Percentiles rank a stretch among this genome's conserved stretches.
Conservation (phyloP, 2,113 vertebrate species). For the Heliornis fulica region DNA sequence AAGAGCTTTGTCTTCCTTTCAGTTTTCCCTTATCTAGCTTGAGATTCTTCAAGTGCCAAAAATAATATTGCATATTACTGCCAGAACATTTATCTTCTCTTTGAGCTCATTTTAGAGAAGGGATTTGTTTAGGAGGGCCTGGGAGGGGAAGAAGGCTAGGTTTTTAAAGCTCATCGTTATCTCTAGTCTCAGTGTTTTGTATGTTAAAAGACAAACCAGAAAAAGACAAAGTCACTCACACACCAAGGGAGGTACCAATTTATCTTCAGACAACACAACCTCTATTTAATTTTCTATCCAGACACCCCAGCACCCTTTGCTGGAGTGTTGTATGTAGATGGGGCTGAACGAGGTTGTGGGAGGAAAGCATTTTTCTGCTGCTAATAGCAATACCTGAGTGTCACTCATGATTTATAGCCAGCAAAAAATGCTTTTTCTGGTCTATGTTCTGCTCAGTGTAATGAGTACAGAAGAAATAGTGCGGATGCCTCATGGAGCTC, state of each 20-base stretch:
- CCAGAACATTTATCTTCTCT: constrained; percentile 51
- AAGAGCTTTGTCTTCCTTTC: constrained; percentile 29
- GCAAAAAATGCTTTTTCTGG: constrained; percentile 21
- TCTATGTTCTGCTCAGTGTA: constrained; percentile 10
- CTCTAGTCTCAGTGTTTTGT: constrained; percentile 15
- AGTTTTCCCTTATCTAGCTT: constrained; percentile 46
- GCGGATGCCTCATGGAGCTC: constrained; percentile 17
- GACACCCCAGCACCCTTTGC: neutral
- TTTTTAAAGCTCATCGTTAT: constrained; percentile 47
- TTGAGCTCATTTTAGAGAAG: constrained; percentile 25
- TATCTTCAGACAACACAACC: constrained; percentile 54
- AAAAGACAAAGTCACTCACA: constrained; percentile 29
- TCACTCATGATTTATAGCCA: constrained; percentile 47
- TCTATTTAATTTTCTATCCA: constrained; percentile 57
- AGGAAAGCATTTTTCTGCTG: constrained; percentile 21
- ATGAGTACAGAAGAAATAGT: constrained; percentile 30
- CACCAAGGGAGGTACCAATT: neutral
- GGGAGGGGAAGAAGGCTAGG: constrained; percentile 17
- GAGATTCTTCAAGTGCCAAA: constrained; percentile 57
- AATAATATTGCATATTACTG: constrained; percentile 59
- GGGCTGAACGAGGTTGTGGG: neutral
- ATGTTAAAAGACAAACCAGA: constrained; percentile 51
- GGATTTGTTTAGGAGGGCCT: constrained; percentile 23
- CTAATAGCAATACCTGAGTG: constrained; percentile 42
- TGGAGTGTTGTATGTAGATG: neutral